Evolutionary conservation across 2,888 invertebrate species (phyloP), one percentile per base, ranked within the genome.

Genomic region (Saturnia pavonia): DNA sequence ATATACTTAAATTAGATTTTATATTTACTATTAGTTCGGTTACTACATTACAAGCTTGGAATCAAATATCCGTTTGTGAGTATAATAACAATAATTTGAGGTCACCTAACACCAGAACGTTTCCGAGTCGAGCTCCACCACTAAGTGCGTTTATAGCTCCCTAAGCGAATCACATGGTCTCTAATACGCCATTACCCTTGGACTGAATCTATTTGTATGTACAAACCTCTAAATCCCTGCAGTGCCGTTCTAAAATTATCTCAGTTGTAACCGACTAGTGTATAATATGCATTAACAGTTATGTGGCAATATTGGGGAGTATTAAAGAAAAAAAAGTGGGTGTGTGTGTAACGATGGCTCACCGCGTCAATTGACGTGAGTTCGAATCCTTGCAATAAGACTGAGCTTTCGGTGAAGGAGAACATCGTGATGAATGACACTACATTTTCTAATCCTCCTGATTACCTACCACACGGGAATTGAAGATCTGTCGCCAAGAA

Each of bases 171-270:
- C 40, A 65, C 9, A 40, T n/a, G 65, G 40, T 14, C 65, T 40
- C 19, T 65, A 65, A 40, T 65, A 65, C 40, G 34, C 63, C 65
- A 69, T 65, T 69, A 69, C 45, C 16, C 48, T 65, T 34, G 12
- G 16, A 12, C 25, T 34, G 14, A 65, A 60, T 60, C 69, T 65
- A n/a, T 69, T 54, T 60, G 9, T 45, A 40, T 1, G 65, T 65
- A 40, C 40, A 25, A 60, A 60, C n/a, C 65, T 65, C 40, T 40
- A 65, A 27, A 27, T 40, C 65, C 40, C 19, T 65, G 65, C 40
- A 40, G 1, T 65, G 40, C 14, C 27, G 57, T 14, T 25, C 14
- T 3, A 27, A 27, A 25, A 19, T 60, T 60, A 25, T 27, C 27
- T 25, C 57, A 27, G 27, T 12, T 60, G 57, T 25, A 27, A 25